Conservation (phyloP, 2,113 vertebrate species). For the Spea bombifrons region DNA sequence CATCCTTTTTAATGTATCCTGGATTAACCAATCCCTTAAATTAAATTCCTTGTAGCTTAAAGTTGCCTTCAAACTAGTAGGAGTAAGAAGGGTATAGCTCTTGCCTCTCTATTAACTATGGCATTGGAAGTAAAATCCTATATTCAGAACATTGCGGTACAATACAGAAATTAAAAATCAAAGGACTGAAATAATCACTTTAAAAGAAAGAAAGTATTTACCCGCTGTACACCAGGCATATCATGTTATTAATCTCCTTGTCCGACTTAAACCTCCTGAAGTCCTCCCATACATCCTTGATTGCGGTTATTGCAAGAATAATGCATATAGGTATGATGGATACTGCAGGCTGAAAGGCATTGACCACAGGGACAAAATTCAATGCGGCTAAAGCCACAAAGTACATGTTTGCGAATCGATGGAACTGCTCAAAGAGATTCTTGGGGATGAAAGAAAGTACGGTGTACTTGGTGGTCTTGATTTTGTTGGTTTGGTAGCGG, state of each 20-base stretch:
- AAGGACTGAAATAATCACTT: not conserved
- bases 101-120: too few relatives aligned
- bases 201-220: slow-evolving; percentile 56
- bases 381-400: slow-evolving; percentile 79
- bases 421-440: slow-evolving; percentile 87
- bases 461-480: slow-evolving; percentile 89
- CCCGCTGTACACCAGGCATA: slow-evolving; percentile 83
- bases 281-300: slow-evolving; percentile 93
- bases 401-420: slow-evolving; percentile 86
- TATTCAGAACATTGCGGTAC: too few relatives aligned
- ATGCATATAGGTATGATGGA: slow-evolving; percentile 79
- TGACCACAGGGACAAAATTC: slow-evolving; percentile 85
- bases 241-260: slow-evolving; percentile 79
- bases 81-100: too few relatives aligned
- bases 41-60: too few relatives aligned
- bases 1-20: too few relatives aligned
- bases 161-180: too few relatives aligned
- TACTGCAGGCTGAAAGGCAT: slow-evolving; percentile 83
- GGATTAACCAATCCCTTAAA: too few relatives aligned
- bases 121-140: too few relatives aligned
- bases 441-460: slow-evolving; percentile 82
- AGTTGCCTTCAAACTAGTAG: too few relatives aligned
- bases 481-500: slow-evolving; percentile 70
- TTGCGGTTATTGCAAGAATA: slow-evolving; percentile 79
- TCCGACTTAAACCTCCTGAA: slow-evolving; percentile 81